Evolutionary conservation across 2,888 invertebrate species (phyloP), one percentile per base, ranked within the genome.

Genomic region (Papilio demoleus): DNA sequence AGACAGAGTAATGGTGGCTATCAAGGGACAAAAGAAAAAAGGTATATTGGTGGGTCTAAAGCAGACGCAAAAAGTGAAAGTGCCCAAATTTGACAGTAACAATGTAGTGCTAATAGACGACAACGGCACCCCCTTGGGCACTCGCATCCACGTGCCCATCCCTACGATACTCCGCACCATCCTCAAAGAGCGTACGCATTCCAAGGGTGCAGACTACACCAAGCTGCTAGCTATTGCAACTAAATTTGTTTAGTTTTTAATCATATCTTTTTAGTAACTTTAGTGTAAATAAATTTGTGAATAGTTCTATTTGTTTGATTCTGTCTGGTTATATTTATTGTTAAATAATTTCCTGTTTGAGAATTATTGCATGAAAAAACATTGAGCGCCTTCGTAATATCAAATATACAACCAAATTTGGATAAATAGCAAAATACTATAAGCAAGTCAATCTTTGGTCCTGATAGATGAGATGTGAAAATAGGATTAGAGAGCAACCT

Each of bases 101-200:
- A 99, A 99, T 88, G 90, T 99, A 66, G 99, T 99, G 0, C 92
- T 99, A 0, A 96, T 99, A 50, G 99, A 99, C 81, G 98, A 99
- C 79, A 97, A 94, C 80, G 99, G 99, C 19, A 96, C 97, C 14
- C 99, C 99, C 0, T 88, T 99, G 4, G 99, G 99, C 19, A 99
- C 97, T 1, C 94, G 99, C 76, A 98, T 99, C 76, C 96, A 97
- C 77, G 98, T 97, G 1, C 99, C 99, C 0, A 96, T 99, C 71
- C 99, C 99, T 0, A 97, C 97, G 3, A 94, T 97, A 71, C 91
- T 99, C 61, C 93, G 99, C 66, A 97, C 96, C 11, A 96, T 97
- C 71, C 92, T 97, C 40, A 97, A 97, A 84, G 95, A 96, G 76
- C 96, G 95, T 80, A 97, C 97, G 0, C 93, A 95, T 70, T 91